Base-by-base conservation (phyloP, 2,888 invertebrate genomes). In the Caenorhabditis sp. region DNA sequence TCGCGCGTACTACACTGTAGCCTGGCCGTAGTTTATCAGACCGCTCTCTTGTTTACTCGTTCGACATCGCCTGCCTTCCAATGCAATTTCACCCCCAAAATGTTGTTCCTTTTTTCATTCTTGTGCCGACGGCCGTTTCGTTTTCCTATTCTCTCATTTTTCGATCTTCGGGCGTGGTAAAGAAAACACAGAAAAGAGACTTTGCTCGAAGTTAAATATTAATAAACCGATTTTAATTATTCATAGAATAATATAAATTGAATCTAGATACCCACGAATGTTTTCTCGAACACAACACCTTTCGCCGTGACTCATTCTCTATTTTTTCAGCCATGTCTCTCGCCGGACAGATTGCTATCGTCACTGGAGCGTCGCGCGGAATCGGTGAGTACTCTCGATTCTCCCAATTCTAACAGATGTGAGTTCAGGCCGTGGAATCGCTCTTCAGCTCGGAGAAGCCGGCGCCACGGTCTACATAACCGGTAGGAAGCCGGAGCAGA, bases 291-390 rank as follows among this genome's bases (percentile, higher is more conserved):
- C n/a, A n/a, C n/a, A n/a, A n/a, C n/a, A n/a, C n/a, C n/a, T n/a
- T n/a, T n/a, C n/a, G n/a, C n/a, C n/a, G n/a, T n/a, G n/a, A n/a
- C n/a, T n/a, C n/a, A n/a, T n/a, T 48, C 26, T 26, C 11, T 39
- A 11, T n/a, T 27, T 20, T 37, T 55, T 41, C 55, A 55, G 55
- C 17, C 2, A 77, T 77, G 76, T 56, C 76, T 15, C 59, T 77
- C 7, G 65, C 71, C 35, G 81, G 84, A n/a, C 68, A 84, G 63
- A 74, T 85, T 27, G 84, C 83, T 2, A 63, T 85, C 45, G 84
- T 85, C 27, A 85, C 85, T 32, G 85, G 85, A 37, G 81, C 84
- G 5, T 81, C 81, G 35, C 76, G 85, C 46, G 85, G 85, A 39
- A 84, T 84, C 30, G 84, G 84, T 77, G 13, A 8, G 90, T 90